These are phyloP conservation scores for Sparidentex hasta DNA, from an alignment of 2,797 vertebrate species.

Conservation along the genomic window DNA sequence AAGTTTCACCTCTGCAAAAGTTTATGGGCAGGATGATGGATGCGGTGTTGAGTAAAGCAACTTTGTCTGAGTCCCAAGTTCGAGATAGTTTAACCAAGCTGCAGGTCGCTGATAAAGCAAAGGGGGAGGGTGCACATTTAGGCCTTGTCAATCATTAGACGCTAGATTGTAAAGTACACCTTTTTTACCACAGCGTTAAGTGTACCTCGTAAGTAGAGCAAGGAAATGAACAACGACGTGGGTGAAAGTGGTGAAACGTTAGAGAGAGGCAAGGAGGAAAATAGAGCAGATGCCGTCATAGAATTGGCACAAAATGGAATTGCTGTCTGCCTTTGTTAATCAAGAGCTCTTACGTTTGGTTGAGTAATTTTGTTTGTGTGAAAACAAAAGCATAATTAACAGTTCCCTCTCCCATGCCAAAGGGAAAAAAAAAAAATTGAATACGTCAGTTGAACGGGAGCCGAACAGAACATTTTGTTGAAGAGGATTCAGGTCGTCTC, in stretches of 20 bases:
- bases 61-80: conserved; percentile 68
- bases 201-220: conserved; percentile 52
- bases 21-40: conserved; percentile 68
- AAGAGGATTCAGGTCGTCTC: conserved; percentile 65
- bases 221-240: conserved; percentile 51
- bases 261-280: conserved; percentile 46
- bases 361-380: conserved; percentile 83
- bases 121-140: conserved; percentile 60
- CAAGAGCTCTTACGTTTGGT: conserved; percentile 81
- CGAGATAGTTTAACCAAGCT: conserved; percentile 80
- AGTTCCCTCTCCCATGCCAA: conserved; percentile 76
- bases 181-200: conserved; percentile 58
- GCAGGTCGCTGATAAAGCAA: conserved; percentile 78
- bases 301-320: conserved; percentile 76
- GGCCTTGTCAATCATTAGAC: conserved; percentile 66
- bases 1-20: conserved; percentile 49
- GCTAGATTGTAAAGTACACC: conserved; percentile 65
- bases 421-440: conserved; percentile 64
- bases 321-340: conserved; percentile 75
- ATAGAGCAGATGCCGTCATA: conserved; percentile 74
- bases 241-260: conserved; percentile 57
- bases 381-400: conserved; percentile 85
- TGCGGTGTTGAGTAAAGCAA: conserved; percentile 56
- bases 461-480: conserved; percentile 70
- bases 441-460: conserved; percentile 71